Conservation (phyloP, 2,888 invertebrate genomes). For the Trilocha varians region DNA sequence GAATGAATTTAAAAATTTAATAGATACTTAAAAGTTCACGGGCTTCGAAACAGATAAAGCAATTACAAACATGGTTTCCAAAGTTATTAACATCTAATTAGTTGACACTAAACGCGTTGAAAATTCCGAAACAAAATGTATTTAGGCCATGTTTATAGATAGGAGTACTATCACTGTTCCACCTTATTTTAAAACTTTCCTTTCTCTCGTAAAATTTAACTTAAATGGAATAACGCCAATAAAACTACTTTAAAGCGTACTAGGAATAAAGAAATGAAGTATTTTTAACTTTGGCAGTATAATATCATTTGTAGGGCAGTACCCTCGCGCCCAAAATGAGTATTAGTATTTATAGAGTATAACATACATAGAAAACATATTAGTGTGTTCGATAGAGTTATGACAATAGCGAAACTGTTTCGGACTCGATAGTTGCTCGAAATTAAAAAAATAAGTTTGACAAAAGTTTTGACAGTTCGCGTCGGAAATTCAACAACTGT, state of each 20-base stretch:
- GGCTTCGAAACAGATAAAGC: slow-evolving; percentile 24
- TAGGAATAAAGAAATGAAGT: slow-evolving; percentile 71
- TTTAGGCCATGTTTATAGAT: slow-evolving; percentile 39
- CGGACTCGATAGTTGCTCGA: no score
- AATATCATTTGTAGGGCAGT: no score
- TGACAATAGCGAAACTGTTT: no score
- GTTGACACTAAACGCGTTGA: slow-evolving; percentile 18
- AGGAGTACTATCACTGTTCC: slow-evolving; percentile 64
- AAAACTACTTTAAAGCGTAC: slow-evolving; percentile 70
- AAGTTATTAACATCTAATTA: slow-evolving; percentile 21
- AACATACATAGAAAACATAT: no score
- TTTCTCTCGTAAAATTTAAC: no score
- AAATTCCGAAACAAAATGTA: slow-evolving; percentile 40
- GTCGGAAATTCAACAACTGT: no score
- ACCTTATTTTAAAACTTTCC: no score
- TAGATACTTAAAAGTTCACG: slow-evolving; percentile 29
- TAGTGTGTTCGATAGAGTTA: no score
- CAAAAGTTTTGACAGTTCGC: no score
- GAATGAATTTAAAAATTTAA: slow-evolving; percentile 41
- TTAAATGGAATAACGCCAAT: slow-evolving; percentile 68
- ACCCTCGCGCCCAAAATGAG: no score
- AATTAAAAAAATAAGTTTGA: no score
- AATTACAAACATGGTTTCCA: slow-evolving; percentile 20
- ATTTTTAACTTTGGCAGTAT: slow-evolving; percentile 70
- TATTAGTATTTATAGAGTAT: no score